Base-by-base conservation (phyloP, 2,888 invertebrate genomes). In the Emesis furor region DNA sequence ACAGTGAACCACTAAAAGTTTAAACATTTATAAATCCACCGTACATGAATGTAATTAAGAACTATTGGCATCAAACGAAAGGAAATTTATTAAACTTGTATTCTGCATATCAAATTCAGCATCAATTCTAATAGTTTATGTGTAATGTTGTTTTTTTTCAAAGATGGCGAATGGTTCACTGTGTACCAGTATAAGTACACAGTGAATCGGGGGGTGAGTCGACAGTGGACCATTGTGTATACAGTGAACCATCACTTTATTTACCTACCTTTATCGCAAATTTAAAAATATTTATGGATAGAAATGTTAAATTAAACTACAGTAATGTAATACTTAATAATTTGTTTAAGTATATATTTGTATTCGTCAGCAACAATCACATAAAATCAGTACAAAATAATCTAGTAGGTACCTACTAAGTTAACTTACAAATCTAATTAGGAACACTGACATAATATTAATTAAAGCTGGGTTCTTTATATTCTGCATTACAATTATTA, bases 1-100 rank as follows among this genome's bases (percentile, higher is more conserved):
- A 59, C 17, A 59, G 59, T 59, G 59, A 59, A 59, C 59, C 59
- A 59, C 59, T 17, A 59, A 59, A 59, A 59, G 59, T 59, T 59
- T 59, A 8, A 30, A 62, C 59, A 10, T 30, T 62, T 30, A 62
- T 17, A 62, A 62, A 7, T 62, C 59, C 8, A 62, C 30, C 30
- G 5, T 62, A 62, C 4, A 24, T 62, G 59, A 62, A 17, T 17
- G 17, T 62, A 62, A 62, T 30, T 24, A 62, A 62, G 59, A 62
- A 24, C 24, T 62, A 2, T 62, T 62, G 5, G n/a, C 46, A 5
- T n/a, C 3, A 51, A 0, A 10, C 3, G 14, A 51, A n/a, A n/a
- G 46, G 46, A 51, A n/a, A 51, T n/a, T 51, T 14, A 51, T n/a
- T 30, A 62, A 24, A 8, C 59, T 62, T 62, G 17, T 24, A 10